A percentile compares a stretch with the other conserved stretches of the same genome.
These are phyloP conservation scores for Tetrapedia diversipes DNA, from an alignment of 2,888 invertebrate species.

Conservation along the genomic window DNA sequence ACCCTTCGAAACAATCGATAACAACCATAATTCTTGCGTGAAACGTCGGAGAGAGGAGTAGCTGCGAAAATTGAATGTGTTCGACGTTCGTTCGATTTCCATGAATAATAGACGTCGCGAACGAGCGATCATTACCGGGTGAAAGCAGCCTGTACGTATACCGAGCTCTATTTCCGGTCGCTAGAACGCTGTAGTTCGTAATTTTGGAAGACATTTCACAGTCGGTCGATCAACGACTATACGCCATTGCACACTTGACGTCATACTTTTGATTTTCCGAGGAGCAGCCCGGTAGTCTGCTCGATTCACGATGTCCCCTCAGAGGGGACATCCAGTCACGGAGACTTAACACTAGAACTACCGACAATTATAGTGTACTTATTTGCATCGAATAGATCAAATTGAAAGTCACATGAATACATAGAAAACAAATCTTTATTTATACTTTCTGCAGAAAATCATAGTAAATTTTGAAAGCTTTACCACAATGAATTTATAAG, in stretches of 20 bases:
- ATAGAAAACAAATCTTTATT: too few relatives aligned
- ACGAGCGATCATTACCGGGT: neutral
- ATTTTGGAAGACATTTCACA: constrained; percentile 11
- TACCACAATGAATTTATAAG: too few relatives aligned
- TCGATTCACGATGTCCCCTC: too few relatives aligned
- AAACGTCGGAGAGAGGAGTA: neutral
- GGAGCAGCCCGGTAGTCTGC: too few relatives aligned
- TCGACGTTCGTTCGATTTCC: neutral
- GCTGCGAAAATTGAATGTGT: neutral
- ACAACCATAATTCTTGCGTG: neutral
- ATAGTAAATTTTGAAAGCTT: too few relatives aligned
- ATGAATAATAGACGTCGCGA: constrained; percentile 5
- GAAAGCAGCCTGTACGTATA: neutral
- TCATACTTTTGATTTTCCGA: neutral
- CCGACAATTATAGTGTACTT: too few relatives aligned
- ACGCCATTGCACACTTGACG: constrained; percentile 8
- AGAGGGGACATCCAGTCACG: too few relatives aligned
- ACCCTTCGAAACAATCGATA: neutral
- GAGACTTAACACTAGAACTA: too few relatives aligned
- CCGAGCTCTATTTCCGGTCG: constrained; percentile 3
- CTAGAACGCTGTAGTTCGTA: neutral
- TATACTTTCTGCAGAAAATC: too few relatives aligned
- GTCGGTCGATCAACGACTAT: constrained; percentile 8
- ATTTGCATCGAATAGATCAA: too few relatives aligned
- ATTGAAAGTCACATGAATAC: too few relatives aligned